phyloP scores from a whole-genome alignment of 1,140 invertebrate species.

The Chironomus tepperi region DNA sequence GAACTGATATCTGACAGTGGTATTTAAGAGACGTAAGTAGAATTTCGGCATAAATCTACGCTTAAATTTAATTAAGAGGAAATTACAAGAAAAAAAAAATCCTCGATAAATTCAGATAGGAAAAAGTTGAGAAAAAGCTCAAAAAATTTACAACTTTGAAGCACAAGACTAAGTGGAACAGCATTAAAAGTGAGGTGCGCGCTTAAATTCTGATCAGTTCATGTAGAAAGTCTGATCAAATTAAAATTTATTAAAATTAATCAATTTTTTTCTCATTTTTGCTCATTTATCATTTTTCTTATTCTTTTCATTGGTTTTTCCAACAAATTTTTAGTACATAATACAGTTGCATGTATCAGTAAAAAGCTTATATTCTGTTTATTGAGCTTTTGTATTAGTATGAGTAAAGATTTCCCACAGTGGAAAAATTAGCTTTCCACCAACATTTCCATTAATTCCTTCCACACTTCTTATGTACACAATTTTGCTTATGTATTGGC shows the following conservation, averaged over 20 bases:
- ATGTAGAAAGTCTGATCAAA: not conserved
- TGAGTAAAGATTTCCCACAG: not conserved
- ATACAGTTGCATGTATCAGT: not conserved
- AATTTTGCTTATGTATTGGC: not conserved
- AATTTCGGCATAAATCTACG: not conserved
- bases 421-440: not conserved
- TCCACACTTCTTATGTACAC: not conserved
- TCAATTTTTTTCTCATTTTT: not conserved
- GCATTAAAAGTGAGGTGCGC: not conserved
- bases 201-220: not conserved
- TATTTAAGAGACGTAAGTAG: slow-evolving; percentile 20
- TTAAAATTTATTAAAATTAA: not conserved
- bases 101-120: not conserved
- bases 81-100: not conserved
- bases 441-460: not conserved
- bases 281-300: not conserved
- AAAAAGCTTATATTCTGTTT: not conserved
- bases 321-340: not conserved
- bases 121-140: not conserved
- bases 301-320: not conserved
- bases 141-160: not conserved
- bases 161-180: not conserved
- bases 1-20: not conserved
- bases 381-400: not conserved
- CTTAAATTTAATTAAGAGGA: not conserved